A percentile compares a stretch with the other conserved stretches of the same genome.
Evolutionary conservation across 2,888 invertebrate species (phyloP).

Genomic region (Dendrolimus pini): DNA sequence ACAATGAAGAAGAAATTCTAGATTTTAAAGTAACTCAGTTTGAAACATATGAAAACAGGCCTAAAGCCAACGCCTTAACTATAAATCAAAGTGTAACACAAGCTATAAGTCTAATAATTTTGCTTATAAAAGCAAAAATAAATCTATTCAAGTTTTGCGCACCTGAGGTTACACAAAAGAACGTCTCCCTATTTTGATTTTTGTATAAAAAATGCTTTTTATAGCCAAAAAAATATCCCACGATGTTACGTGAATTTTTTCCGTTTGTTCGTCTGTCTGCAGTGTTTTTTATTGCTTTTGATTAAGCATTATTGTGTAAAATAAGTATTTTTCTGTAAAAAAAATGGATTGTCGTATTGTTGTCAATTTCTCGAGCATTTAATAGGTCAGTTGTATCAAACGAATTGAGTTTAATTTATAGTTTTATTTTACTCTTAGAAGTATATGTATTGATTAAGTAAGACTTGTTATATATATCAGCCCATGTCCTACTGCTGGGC

Average conservation of each 20-base stretch:
- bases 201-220: conserved; percentile 38
- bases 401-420: not conserved
- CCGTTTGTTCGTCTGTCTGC: conserved; percentile 24
- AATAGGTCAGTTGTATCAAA: conserved; percentile 13
- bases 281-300: conserved; percentile 35
- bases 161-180: conserved; percentile 55
- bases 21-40: too few relatives aligned
- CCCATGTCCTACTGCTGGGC: too few relatives aligned
- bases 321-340: conserved; percentile 15
- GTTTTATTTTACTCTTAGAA: too few relatives aligned
- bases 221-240: conserved; percentile 51
- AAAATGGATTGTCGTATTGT: conserved; percentile 9
- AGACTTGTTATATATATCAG: too few relatives aligned
- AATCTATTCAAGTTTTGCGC: conserved; percentile 33
- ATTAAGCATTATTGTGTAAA: conserved; percentile 35
- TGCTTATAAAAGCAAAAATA: not conserved
- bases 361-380: conserved; percentile 4
- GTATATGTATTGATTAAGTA: too few relatives aligned
- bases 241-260: conserved; percentile 50
- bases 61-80: too few relatives aligned
- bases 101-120: not conserved
- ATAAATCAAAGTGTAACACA: too few relatives aligned
- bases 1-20: too few relatives aligned
- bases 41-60: too few relatives aligned
- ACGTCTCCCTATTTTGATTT: conserved; percentile 33